Evolutionary conservation across 2,888 invertebrate species (phyloP).

Genomic region (Calameuta pallipes): DNA sequence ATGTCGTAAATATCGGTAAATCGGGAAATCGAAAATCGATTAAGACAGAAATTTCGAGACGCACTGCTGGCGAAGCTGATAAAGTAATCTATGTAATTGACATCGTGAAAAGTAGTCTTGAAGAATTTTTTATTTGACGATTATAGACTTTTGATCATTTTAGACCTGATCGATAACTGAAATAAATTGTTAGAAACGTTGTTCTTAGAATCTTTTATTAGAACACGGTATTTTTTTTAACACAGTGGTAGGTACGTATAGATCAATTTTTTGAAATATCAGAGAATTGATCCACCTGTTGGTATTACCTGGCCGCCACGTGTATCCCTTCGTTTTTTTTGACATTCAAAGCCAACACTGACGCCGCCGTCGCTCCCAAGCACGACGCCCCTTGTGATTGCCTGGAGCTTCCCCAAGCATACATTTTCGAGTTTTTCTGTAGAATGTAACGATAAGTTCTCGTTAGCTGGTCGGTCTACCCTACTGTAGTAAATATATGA

Average conservation of each 20-base stretch:
- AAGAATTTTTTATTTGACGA: background rate
- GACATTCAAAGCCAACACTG: background rate
- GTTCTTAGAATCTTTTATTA: background rate
- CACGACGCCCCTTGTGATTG: background rate
- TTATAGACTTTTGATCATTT: background rate
- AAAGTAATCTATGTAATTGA: background rate
- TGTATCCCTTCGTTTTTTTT: background rate
- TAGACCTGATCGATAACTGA: background rate
- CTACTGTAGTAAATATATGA: background rate
- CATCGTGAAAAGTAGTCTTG: background rate
- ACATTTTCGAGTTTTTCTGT: background rate
- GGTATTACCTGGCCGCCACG: background rate
- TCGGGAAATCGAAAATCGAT: constrained; percentile 55
- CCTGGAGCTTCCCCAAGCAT: background rate
- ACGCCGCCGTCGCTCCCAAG: background rate
- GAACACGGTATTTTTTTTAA: background rate
- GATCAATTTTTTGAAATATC: background rate
- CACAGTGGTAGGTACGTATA: background rate
- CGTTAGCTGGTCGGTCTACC: background rate
- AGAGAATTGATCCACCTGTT: background rate
- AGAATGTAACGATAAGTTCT: background rate
- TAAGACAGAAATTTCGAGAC: constrained; percentile 19
- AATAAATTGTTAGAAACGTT: background rate
- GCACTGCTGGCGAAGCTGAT: background rate
- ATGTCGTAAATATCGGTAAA: constrained; percentile 51